phyloP scores from a whole-genome alignment of 2,113 vertebrate genomes.

The Vulpes vulpes region DNA sequence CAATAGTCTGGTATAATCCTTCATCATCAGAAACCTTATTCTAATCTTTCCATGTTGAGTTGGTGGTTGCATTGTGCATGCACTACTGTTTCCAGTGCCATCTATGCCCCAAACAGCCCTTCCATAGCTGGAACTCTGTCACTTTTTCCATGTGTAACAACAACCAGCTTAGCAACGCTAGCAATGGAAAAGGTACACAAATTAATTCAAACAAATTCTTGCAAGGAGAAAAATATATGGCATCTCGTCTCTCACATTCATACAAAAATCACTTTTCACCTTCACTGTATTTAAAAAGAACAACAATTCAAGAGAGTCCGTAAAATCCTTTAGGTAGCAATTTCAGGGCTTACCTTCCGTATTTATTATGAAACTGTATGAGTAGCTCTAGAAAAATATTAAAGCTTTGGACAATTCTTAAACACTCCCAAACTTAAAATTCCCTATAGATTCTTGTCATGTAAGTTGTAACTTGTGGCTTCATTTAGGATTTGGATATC shows the following conservation, averaged over 20 bases:
- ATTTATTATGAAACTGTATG: background rate
- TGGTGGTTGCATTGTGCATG: background rate
- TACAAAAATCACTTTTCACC: background rate
- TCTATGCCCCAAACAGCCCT: background rate
- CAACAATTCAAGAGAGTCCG: background rate
- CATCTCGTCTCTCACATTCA: background rate
- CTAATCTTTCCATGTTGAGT: background rate
- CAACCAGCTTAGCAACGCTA: background rate
- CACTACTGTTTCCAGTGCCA: background rate
- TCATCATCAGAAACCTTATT: background rate
- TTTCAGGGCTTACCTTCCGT: background rate
- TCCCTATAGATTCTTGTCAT: background rate
- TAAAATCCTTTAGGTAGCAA: background rate
- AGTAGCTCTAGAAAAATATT: background rate
- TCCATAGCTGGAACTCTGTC: background rate
- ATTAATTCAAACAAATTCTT: background rate
- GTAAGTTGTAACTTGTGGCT: background rate
- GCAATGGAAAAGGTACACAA: background rate
- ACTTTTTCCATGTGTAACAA: background rate
- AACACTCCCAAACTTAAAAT: background rate
- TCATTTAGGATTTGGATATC: background rate
- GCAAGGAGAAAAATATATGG: background rate
- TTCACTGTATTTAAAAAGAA: slow-evolving; percentile 28
- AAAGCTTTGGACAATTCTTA: background rate
- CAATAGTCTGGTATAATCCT: background rate